phyloP scores from a whole-genome alignment of 2,797 vertebrate genomes.

The Labeo calbasu region DNA sequence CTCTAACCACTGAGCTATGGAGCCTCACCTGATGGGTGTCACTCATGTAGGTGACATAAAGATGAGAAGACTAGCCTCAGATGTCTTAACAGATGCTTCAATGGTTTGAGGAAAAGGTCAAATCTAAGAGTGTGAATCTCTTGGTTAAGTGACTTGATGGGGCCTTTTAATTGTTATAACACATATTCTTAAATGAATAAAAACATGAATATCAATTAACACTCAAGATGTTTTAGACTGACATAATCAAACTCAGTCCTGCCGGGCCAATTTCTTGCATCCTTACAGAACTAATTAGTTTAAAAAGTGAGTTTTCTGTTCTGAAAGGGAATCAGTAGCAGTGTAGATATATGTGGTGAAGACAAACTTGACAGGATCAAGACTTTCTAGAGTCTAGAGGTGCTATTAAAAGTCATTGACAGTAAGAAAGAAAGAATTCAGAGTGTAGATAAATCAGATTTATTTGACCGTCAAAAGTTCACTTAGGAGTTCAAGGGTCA shows the following conservation, averaged over 20 bases:
- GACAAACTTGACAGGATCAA: neutral
- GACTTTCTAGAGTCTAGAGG: too few relatives aligned
- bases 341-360: neutral
- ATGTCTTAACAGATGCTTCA: neutral
- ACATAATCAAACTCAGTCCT: neutral
- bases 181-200: neutral
- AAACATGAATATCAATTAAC: too few relatives aligned
- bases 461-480: neutral
- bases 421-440: neutral
- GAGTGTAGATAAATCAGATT: neutral
- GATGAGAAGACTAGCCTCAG: neutral
- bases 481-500: neutral
- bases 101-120: neutral
- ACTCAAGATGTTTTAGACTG: too few relatives aligned
- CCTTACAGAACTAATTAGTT: neutral
- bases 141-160: neutral
- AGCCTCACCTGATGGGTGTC: neutral
- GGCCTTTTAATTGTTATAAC: neutral
- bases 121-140: neutral
- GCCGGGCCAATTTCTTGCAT: neutral
- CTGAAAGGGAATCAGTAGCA: neutral
- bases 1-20: slow-evolving; percentile 20
- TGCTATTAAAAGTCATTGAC: too few relatives aligned
- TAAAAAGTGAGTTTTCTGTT: neutral
- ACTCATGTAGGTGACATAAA: neutral